Evolutionary conservation across 2,888 invertebrate species (phyloP).

Genomic region (Lottia scabra): DNA sequence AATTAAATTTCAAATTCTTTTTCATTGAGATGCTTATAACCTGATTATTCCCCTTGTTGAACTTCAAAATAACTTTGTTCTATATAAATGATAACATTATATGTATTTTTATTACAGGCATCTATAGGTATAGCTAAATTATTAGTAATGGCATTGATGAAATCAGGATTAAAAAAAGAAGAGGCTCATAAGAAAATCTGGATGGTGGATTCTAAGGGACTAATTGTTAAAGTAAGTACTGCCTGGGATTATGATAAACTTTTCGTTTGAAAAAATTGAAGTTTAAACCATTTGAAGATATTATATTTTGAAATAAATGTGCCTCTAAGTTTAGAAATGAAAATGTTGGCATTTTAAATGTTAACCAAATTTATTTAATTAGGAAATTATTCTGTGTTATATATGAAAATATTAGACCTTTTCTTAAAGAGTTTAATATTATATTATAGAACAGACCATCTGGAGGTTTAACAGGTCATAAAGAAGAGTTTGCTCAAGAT

Average conservation of each 20-base stretch:
- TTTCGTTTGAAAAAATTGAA: no score
- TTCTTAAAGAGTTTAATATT: not conserved
- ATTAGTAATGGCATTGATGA: conserved; percentile 90
- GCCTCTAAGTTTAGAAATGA: no score
- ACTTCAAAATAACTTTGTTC: no score
- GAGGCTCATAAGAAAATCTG: conserved; percentile 87
- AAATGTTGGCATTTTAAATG: no score
- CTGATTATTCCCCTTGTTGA: no score
- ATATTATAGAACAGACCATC: conserved; percentile 78
- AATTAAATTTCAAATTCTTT: no score
- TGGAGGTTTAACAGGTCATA: conserved; percentile 77
- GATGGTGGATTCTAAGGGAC: conserved; percentile 96
- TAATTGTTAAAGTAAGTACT: conserved; percentile 76
- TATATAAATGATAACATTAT: no score
- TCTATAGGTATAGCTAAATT: conserved; percentile 93
- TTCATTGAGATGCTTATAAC: no score
- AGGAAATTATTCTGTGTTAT: not conserved
- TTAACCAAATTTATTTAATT: no score
- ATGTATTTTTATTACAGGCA: conserved; percentile 75
- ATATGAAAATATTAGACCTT: not conserved
- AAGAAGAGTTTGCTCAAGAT: conserved; percentile 81
- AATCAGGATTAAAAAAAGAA: conserved; percentile 77
- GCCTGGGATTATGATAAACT: no score
- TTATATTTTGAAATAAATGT: no score
- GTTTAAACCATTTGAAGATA: no score